Base-by-base conservation (phyloP, 2,113 vertebrate genomes). In the Hippocampus mohnikei region DNA sequence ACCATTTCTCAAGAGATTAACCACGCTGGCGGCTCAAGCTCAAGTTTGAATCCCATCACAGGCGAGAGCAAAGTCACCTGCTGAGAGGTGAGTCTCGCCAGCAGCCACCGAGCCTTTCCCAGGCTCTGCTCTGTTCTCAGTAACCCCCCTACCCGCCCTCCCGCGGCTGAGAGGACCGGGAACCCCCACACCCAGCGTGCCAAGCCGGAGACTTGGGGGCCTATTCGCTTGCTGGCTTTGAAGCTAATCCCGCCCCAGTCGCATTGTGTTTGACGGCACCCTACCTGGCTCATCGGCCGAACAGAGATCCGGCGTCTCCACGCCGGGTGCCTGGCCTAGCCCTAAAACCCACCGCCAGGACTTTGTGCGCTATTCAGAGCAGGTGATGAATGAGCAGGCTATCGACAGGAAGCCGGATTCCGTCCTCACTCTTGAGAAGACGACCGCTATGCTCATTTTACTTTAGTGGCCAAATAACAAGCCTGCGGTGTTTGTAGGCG, bases 181-280 rank as follows among this genome's bases (percentile, higher is more conserved):
- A 84, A 89, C 85, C 88, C 87, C 86, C 87, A 79, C 79, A 78
- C 76, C 76, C 91, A 91, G 89, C 94, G 91, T 78, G 92, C 77
- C 75, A 91, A 84, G 93, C 87, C 91, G 77, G 74, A 87, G 93
- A 73, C 89, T 88, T 94, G 94, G 90, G 92, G 92, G 93, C 93
- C 93, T 93, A 89, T 90, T 89, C n/a, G 79, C 86, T 90, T 93
- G 85, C 90, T 91, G 86, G 93, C 95, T 96, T 96, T 97, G 94
- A 95, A 94, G 93, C 93, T 98, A 98, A 99, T 99, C 97, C 95
- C n/a, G n/a, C n/a, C 92, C 58, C 58, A 81, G 90, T 91, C 93
- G 93, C 94, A 94, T 96, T 94, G 95, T 93, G 91, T 88, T 93
- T 92, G 94, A 94, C 91, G 95, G 96, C 96, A 96, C 95, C 97